phyloP scores from a whole-genome alignment of 2,113 vertebrate species.

The Hydrolagus affinis region DNA sequence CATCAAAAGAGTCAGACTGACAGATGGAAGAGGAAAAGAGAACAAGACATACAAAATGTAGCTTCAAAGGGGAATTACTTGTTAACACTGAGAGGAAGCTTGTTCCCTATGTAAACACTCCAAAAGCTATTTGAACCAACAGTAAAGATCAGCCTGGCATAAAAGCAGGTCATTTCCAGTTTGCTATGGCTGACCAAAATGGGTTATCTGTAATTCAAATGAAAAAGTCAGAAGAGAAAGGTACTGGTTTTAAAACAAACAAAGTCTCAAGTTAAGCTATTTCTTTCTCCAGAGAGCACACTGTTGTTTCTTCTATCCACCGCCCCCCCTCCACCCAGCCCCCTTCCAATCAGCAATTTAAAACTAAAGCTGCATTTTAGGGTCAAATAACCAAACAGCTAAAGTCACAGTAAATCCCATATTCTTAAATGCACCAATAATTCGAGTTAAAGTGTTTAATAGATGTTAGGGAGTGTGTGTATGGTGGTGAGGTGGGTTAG shows the following conservation, averaged over 20 bases:
- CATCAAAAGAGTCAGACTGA: neutral
- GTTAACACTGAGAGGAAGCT: constrained; percentile 5
- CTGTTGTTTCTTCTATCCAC: no score
- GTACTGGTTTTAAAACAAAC: neutral
- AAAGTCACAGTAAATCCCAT: neutral
- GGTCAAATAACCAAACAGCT: neutral
- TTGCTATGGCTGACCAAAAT: neutral
- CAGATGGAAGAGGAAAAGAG: neutral
- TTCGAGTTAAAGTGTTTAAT: neutral
- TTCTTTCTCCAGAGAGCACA: no score
- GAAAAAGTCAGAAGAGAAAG: neutral
- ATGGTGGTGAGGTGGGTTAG: neutral
- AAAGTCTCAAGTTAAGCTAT: no score
- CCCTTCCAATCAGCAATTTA: neutral
- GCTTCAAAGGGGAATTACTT: neutral
- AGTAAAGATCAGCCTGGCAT: neutral
- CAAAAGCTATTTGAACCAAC: neutral
- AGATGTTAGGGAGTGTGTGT: neutral
- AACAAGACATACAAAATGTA: neutral
- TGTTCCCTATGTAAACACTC: neutral
- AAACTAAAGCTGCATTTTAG: neutral
- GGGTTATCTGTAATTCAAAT: neutral
- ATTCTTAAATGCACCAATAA: neutral
- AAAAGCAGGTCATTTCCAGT: constrained; percentile 2
- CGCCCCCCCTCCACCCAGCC: no score